A percentile compares a stretch with the other conserved stretches of the same genome.
phyloP scores from a whole-genome alignment of 2,113 vertebrate genomes.

The Xiphophorus maculatus region DNA sequence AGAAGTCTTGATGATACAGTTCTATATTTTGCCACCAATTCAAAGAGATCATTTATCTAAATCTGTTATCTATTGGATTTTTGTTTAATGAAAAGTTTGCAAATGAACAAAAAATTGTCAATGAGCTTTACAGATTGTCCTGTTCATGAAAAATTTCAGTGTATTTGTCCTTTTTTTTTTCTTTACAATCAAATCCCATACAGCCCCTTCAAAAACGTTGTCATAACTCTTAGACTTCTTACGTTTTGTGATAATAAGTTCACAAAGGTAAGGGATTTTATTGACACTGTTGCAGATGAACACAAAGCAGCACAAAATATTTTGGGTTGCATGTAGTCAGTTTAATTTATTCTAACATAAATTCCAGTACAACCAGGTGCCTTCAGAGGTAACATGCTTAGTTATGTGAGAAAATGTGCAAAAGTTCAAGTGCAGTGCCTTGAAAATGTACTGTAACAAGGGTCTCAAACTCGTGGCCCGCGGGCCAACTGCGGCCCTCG shows the following conservation, averaged over 20 bases:
- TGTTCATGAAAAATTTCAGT: not conserved
- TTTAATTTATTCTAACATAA: not conserved
- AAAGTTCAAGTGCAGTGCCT: not conserved
- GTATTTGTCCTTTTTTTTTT: not conserved
- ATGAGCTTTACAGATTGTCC: not conserved
- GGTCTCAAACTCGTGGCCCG: too few species aligned
- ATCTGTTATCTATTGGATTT: not conserved
- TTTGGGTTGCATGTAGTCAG: not conserved
- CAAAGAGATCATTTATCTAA: not conserved
- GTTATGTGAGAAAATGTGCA: not conserved
- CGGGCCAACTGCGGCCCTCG: too few species aligned
- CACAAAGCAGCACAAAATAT: not conserved
- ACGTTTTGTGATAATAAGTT: not conserved
- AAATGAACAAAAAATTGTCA: not conserved
- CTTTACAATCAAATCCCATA: not conserved
- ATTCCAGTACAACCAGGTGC: too few species aligned
- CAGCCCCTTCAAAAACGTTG: not conserved
- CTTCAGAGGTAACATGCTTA: too few species aligned
- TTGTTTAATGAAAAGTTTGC: not conserved
- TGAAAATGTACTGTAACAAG: too few species aligned
- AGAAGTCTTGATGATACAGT: not conserved
- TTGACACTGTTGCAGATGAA: not conserved
- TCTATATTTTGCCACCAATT: not conserved
- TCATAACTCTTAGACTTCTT: not conserved
- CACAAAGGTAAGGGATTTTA: not conserved